These are phyloP conservation scores for Dastarcus helophoroides DNA, from an alignment of 2,888 invertebrate species.

Conservation along the genomic window DNA sequence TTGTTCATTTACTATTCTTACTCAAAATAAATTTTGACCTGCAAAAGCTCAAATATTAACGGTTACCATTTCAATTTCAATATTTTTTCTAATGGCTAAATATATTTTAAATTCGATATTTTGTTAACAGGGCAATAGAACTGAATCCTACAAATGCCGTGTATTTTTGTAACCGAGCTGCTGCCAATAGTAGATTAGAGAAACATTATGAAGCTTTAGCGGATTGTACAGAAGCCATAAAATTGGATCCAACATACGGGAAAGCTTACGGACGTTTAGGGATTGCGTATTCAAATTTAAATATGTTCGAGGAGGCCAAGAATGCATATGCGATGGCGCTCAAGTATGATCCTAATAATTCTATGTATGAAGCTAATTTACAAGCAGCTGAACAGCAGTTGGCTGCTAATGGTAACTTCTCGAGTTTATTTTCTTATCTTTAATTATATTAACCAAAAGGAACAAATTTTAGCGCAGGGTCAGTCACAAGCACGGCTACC, in stretches of 20 bases:
- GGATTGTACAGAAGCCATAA: conserved; percentile 83
- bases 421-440: too few species aligned
- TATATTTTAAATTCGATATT: too few species aligned
- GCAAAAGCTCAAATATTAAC: too few species aligned
- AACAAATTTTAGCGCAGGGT: conserved; percentile 7
- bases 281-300: conserved; percentile 73
- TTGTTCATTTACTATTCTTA: too few species aligned
- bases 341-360: conserved; percentile 85
- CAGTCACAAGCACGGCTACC: conserved; percentile 13
- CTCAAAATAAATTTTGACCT: too few species aligned
- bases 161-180: conserved; percentile 95
- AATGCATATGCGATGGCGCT: conserved; percentile 79
- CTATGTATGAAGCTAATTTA: conserved; percentile 79
- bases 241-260: conserved; percentile 81
- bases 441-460: conserved; percentile 1
- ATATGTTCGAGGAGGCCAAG: conserved; percentile 72
- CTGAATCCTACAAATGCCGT: conserved; percentile 83
- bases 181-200: conserved; percentile 83
- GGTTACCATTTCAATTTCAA: too few species aligned
- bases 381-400: conserved; percentile 62
- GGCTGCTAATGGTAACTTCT: conserved; percentile 17
- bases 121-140: conserved; percentile 79
- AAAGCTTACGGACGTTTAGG: conserved; percentile 93
- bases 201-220: conserved; percentile 74
- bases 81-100: too few species aligned